phyloP scores from a whole-genome alignment of 2,888 invertebrate species.

The Sphaeridia pumilis region DNA sequence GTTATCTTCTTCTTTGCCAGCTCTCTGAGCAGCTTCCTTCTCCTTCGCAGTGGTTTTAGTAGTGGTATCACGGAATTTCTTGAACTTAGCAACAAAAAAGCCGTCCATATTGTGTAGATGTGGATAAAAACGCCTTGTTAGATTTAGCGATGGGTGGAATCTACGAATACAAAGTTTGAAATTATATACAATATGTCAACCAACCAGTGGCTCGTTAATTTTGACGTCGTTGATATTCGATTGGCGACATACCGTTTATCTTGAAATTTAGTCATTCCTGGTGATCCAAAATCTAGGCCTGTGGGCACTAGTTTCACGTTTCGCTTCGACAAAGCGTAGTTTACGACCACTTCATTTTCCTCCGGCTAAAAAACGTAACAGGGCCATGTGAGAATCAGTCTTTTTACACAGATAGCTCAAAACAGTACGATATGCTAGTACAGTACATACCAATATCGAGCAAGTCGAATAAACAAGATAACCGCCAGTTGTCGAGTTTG shows the following conservation, averaged over 20 bases:
- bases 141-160: constrained; percentile 80
- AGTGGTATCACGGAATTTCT: constrained; percentile 80
- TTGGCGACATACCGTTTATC: constrained; percentile 48
- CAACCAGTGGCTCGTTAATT: no score
- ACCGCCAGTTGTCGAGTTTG: constrained; percentile 82
- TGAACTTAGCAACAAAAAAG: constrained; percentile 95
- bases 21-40: constrained; percentile 18
- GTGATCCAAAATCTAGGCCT: constrained; percentile 87
- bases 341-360: constrained; percentile 96
- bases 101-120: constrained; percentile 99
- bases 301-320: constrained; percentile 83
- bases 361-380: constrained; percentile 58
- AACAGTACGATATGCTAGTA: no score
- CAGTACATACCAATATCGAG: constrained; percentile 71
- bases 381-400: neutral
- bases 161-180: no score
- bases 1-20: constrained; percentile 9
- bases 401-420: no score
- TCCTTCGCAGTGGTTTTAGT: constrained; percentile 36
- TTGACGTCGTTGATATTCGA: no score
- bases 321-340: constrained; percentile 85
- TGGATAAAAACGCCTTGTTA: constrained; percentile 87
- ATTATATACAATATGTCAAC: no score
- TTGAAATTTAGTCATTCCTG: constrained; percentile 82
- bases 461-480: constrained; percentile 98